Percentiles rank a stretch among this genome's conserved stretches.
phyloP scores from a whole-genome alignment of 1,140 invertebrate genomes.

The Eriocheir sinensis region DNA sequence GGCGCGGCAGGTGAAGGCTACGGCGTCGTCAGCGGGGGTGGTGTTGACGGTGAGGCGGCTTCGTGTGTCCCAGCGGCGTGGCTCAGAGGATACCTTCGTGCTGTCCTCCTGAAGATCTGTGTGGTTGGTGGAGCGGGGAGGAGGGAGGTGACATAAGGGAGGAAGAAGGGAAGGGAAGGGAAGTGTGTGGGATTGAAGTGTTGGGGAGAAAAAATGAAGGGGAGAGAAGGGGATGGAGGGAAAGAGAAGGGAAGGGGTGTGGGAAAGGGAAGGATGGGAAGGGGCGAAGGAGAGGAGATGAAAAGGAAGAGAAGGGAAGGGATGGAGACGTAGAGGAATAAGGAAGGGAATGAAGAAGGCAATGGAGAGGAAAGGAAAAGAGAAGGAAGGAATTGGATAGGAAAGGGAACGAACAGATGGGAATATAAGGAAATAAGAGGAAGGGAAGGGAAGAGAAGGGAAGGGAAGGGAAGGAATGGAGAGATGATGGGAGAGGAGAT shows the following conservation, averaged over 20 bases:
- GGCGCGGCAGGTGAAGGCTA: conserved; percentile 9
- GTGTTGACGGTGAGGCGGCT: conserved; percentile 35
- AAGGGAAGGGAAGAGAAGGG: neutral
- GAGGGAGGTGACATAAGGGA: neutral
- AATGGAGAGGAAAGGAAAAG: neutral
- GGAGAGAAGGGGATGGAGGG: neutral
- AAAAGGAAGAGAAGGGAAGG: neutral
- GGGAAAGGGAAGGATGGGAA: neutral
- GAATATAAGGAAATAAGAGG: neutral
- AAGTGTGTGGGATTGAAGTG: neutral
- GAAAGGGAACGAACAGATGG: neutral
- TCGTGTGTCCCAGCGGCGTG: conserved; percentile 26
- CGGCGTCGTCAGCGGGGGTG: neutral
- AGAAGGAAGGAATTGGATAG: neutral
- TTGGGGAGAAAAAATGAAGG: neutral
- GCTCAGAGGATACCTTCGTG: neutral
- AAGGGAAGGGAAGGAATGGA: neutral
- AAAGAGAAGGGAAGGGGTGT: neutral
- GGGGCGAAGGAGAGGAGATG: neutral
- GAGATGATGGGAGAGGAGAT: too few species aligned
- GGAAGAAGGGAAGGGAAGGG: neutral
- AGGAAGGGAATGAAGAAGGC: neutral
- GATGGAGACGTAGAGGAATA: too few species aligned
- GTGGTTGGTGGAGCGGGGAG: too few species aligned
- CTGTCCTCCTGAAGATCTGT: conserved; percentile 36